Evolutionary conservation across 2,888 invertebrate genomes (phyloP), one percentile per base, ranked within the genome.

Genomic region (Agrochola lychnidis): DNA sequence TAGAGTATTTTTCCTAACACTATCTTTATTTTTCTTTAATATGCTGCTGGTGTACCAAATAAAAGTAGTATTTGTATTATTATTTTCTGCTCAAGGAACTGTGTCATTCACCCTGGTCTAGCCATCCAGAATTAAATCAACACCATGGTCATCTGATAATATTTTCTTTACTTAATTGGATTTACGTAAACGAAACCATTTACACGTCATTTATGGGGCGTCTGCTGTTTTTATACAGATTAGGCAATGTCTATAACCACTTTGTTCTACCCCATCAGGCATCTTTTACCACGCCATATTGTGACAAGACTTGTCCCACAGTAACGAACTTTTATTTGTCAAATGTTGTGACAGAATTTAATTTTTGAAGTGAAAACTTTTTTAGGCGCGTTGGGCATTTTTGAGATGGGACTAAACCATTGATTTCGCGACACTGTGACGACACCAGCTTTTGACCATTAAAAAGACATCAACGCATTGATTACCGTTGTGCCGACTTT

Each of bases 81-180:
- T 70, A 45, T 70, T 70, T 70, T 61, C 25, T 3, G 12, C 14
- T 16, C 9, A 40, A 30, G n/a, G 12, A 36, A 36, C 14, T 42
- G 19, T 68, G 51, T 68, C 68, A 76, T 68, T 75, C 42, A 62
- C 48, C 66, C 56, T 1, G n/a, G 61, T 51, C 14, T 40, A 19
- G 36, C 3, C 25, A 68, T 30, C n/a, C 40, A 51, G 14, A 16
- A 56, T 45, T 56, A 53, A 36, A 57, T 19, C 14, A 36, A 59
- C 14, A 30, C 4, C 16, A 59, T 51, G 51, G 36, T 30, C 14
- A 51, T 40, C 45, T 19, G 22, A 2, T 14, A 40, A 6, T 5
- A 5, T 63, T 64, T 56, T 66, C 53, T 56, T 40, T 40, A 25
- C 57, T 16, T 57, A 66, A 40, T 78, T 81, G 59, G 53, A 61